A percentile compares a stretch with the other conserved stretches of the same genome.
Conservation (phyloP, 1,140 invertebrate species). For the Meteorus sp. region DNA sequence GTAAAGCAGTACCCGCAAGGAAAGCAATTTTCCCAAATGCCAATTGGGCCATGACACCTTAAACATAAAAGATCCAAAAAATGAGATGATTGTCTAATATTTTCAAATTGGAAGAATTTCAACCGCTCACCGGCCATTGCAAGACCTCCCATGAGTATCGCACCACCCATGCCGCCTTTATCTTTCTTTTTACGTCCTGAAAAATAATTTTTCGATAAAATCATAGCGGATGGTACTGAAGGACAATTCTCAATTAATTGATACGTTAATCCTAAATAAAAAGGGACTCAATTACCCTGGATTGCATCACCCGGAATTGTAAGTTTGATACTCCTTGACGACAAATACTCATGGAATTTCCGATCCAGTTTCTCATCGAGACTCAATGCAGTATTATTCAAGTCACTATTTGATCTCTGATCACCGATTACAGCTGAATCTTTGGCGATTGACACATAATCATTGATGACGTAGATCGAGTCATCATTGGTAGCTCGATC, state of each 20-base stretch:
- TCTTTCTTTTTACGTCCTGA: conserved; percentile 58
- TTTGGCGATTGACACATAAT: conserved; percentile 61
- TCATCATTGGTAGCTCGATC: conserved; percentile 62
- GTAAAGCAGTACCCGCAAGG: conserved; percentile 67
- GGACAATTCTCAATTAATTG: background rate
- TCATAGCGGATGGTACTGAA: too few relatives aligned
- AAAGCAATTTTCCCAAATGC: conserved; percentile 70
- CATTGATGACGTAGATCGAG: conserved; percentile 61
- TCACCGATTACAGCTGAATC: conserved; percentile 39
- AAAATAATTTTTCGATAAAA: conserved; percentile 12
- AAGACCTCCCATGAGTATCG: conserved; percentile 65
- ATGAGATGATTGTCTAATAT: background rate
- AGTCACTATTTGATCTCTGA: conserved; percentile 23
- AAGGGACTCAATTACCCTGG: conserved; percentile 42
- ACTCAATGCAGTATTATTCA: conserved; percentile 29
- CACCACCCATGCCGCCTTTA: conserved; percentile 55
- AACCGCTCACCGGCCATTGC: conserved; percentile 62
- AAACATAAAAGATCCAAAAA: conserved; percentile 18
- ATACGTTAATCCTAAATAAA: background rate
- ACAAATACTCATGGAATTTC: conserved; percentile 52
- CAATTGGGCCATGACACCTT: conserved; percentile 66
- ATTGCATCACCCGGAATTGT: conserved; percentile 55
- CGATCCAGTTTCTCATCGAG: conserved; percentile 50
- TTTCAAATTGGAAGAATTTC: background rate
- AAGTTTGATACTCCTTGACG: conserved; percentile 52